These are phyloP conservation scores for Camponotus floridanus DNA, from an alignment of 1,140 invertebrate genomes.

Conservation along the genomic window DNA sequence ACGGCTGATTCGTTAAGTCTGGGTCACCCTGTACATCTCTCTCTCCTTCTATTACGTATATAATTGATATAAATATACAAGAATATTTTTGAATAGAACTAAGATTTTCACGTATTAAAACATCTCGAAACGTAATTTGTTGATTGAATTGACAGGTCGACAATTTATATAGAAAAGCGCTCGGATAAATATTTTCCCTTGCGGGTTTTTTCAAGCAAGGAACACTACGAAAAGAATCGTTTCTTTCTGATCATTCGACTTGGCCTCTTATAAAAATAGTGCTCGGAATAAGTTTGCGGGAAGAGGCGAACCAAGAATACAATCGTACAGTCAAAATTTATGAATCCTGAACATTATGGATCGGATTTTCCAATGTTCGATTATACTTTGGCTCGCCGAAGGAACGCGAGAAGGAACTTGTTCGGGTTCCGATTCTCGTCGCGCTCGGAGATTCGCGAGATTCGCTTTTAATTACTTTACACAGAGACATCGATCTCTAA, in stretches of 20 bases:
- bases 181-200: neutral
- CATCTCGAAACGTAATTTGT: constrained; percentile 8
- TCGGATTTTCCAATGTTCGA: neutral
- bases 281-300: neutral
- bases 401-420: neutral
- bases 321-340: neutral
- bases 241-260: constrained; percentile 13
- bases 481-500: constrained; percentile 61
- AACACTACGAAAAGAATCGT: constrained; percentile 27
- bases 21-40: too few relatives aligned
- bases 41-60: constrained; percentile 16
- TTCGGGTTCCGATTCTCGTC: neutral
- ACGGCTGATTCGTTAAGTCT: too few relatives aligned
- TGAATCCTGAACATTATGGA: neutral
- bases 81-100: constrained; percentile 34
- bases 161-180: neutral
- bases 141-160: constrained; percentile 21
- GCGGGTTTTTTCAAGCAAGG: constrained; percentile 27
- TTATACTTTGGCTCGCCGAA: constrained; percentile 11
- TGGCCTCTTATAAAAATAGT: constrained; percentile 55
- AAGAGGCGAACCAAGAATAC: neutral
- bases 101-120: constrained; percentile 13
- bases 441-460: neutral
- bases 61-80: constrained; percentile 77
- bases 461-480: constrained; percentile 48